Base-by-base conservation (phyloP, 2,113 vertebrate species). In the Nannobrachium achirus region DNA sequence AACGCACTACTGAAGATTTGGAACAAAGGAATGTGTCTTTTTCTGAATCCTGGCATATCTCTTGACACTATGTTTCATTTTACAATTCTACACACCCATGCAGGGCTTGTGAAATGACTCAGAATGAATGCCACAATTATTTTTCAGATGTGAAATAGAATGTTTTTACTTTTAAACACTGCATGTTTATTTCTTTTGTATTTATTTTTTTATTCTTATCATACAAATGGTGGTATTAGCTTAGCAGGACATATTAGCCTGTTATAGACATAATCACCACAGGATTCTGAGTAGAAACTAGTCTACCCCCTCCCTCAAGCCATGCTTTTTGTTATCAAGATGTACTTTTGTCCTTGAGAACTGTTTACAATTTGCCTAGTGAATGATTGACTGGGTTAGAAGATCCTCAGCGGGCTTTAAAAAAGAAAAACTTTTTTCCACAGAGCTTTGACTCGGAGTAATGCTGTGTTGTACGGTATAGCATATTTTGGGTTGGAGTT, bases 381-480 rank as follows among this genome's bases (percentile, higher is more conserved):
- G 50, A 92, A 93, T 92, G 75, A 92, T 92, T 92, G 79, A 92
- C 89, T 81, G 33, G 19, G 41, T 69, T 67, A 51, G 65, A 68
- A 50, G 66, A 53, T 18, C 1, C 11, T 48, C 39, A 57, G 11
- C 7, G 13, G 48, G 16, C 41, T 44, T 45, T 61, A 60, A 33
- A 7, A 70, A 77, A 63, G 39, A 72, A 65, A 33, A 75, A 48
- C 10, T 13, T 48, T 56, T 6, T 42, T 0, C 18, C 25, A 33
- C 6, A 5, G 25, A 33, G 25, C 25, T 33, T 5, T 5, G 25
- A 33, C 25, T 6, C 11, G 20, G 55, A 45, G 18, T 1, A 0
- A 46, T 46, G 6, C 3, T 19, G 7, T 6, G 8, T 8, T 2
- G 1, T 1, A 50, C n/a, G 10, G 1, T 7, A 10, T 10, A 41